Percentiles rank a stretch among this genome's conserved stretches.
These are phyloP conservation scores for Parazoanthus darwini DNA, from an alignment of 92 coral and sea anemone species.

Conservation along the genomic window DNA sequence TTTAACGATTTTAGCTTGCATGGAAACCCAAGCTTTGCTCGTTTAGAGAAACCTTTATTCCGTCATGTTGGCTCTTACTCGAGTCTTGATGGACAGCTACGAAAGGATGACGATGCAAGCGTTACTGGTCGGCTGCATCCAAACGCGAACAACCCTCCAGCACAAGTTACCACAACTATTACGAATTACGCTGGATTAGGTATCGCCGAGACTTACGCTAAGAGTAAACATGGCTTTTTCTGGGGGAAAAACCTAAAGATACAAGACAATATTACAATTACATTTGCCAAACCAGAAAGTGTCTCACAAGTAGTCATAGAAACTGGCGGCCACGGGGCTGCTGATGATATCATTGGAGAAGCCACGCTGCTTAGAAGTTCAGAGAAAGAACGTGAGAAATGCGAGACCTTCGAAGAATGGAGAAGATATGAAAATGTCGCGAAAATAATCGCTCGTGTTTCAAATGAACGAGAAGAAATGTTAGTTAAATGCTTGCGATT, in stretches of 20 bases:
- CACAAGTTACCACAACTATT: slow-evolving; percentile 58
- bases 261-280: slow-evolving; percentile 50
- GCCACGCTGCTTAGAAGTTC: slow-evolving; percentile 48
- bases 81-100: slow-evolving; percentile 64
- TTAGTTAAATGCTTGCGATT: slow-evolving; percentile 57
- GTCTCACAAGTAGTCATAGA: slow-evolving; percentile 57
- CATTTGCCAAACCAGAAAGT: slow-evolving; percentile 47
- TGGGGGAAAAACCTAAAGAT: slow-evolving; percentile 65
- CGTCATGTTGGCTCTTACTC: slow-evolving; percentile 74
- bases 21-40: slow-evolving; percentile 32
- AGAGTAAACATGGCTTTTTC: slow-evolving; percentile 50
- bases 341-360: slow-evolving; percentile 68
- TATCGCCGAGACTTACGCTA: slow-evolving; percentile 49
- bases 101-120: slow-evolving; percentile 51
- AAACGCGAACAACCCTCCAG: slow-evolving; percentile 65
- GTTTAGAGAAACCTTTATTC: slow-evolving; percentile 64
- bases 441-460: neutral
- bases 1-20: too few relatives aligned
- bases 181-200: neutral
- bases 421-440: too few relatives aligned
- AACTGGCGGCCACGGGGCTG: slow-evolving; percentile 64
- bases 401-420: too few relatives aligned
- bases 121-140: slow-evolving; percentile 39
- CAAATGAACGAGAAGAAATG: neutral
- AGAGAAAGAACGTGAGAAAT: slow-evolving; percentile 17